Evolutionary conservation across 1,140 invertebrate genomes (phyloP), one percentile per base, ranked within the genome.

Genomic region (Papilio machaon): DNA sequence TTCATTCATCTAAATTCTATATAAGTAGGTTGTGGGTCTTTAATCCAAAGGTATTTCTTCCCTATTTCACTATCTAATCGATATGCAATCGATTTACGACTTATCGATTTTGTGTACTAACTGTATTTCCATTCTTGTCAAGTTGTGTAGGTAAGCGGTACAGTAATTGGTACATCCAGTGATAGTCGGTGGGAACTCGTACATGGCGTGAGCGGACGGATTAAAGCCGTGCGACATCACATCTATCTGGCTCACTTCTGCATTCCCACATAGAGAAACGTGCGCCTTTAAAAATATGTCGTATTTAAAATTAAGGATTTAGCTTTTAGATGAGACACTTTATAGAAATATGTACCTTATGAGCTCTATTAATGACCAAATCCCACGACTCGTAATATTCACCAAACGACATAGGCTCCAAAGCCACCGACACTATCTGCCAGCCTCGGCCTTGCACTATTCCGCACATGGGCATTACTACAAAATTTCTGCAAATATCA

Each of bases 71-170:
- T 30, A 30, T 30, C 23, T 30, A 30, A 0, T 30, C 47, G 47
- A 49, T 49, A 49, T 49, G 9, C 1, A 58, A 58, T 58, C 54
- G 54, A 58, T 19, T 58, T 2, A 15, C 30, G 13, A 35, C 0
- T 15, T 35, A 70, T 58, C 54, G 30, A 35, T 70, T 70, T 70
- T 60, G 10, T 13, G 6, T 79, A 87, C 88, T 81, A 67, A 94
- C 93, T 94, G 93, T 83, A 93, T 91, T 13, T 90, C 87, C 92
- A 94, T 94, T 80, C 93, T 88, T 0, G 92, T 94, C 0, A 91
- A 79, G 75, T 94, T 94, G 82, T 93, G 93, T 6, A 94, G 80
- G 79, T 90, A 92, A 1, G 91, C 86, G 2, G 90, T 90, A 38
- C 87, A 88, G 76, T 94, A 92, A 80, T 92, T 94, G 43, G 88